Evolutionary conservation across 2,888 invertebrate species (phyloP).

Genomic region (Cantharis flavilabris): DNA sequence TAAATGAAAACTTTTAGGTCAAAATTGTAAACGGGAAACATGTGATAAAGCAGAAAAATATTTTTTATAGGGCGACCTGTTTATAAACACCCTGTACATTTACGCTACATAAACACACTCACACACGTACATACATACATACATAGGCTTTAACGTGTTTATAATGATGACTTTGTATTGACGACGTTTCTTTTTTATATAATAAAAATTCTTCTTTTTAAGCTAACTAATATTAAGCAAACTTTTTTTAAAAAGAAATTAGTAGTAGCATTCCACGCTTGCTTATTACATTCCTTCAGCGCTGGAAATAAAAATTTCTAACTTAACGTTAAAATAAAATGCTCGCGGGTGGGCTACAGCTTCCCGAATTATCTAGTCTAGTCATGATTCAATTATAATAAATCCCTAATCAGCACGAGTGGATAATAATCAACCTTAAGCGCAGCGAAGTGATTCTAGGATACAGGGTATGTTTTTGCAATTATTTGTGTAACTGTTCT

Average conservation of each 20-base stretch:
- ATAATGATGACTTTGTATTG: not conserved
- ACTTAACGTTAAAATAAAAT: constrained; percentile 29
- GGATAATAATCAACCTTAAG: constrained; percentile 53
- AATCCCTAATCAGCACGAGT: constrained; percentile 52
- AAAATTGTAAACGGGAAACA: not conserved
- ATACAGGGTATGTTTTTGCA: constrained; percentile 94
- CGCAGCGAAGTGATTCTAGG: constrained; percentile 81
- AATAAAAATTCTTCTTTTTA: constrained; percentile 23
- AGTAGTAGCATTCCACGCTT: constrained; percentile 52
- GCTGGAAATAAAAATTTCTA: constrained; percentile 45
- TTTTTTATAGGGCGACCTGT: not conserved
- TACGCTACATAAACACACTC: not conserved
- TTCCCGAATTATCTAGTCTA: constrained; percentile 37
- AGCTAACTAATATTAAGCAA: constrained; percentile 27
- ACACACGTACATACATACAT: no score
- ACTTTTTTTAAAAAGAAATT: constrained; percentile 18
- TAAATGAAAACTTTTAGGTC: not conserved
- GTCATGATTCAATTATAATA: constrained; percentile 38
- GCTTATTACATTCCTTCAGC: constrained; percentile 53
- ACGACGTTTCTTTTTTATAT: constrained; percentile 28
- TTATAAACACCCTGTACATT: not conserved
- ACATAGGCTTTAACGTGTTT: not conserved
- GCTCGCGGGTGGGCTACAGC: constrained; percentile 34
- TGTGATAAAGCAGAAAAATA: not conserved
- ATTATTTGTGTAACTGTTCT: constrained; percentile 71